These are phyloP conservation scores for Aphelenchoides besseyi DNA, from an alignment of 1,140 invertebrate species.

Conservation along the genomic window DNA sequence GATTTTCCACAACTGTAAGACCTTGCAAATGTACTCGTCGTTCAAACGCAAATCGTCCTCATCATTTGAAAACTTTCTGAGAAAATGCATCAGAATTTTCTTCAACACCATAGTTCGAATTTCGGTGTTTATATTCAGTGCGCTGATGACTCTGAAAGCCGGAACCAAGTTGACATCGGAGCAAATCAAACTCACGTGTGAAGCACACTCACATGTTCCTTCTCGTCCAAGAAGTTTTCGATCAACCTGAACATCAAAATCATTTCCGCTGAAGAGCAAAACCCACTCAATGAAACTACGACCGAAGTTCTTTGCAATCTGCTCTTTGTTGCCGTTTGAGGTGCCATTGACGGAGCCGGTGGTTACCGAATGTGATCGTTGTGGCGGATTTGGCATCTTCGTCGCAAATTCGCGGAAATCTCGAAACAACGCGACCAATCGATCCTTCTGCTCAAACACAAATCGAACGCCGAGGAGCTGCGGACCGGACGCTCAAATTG, in stretches of 20 bases:
- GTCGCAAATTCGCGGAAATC: no score
- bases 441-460: no score
- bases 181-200: not conserved
- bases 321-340: not conserved
- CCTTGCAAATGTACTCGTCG: constrained; percentile 6
- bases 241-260: not conserved
- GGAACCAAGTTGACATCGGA: not conserved
- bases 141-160: not conserved
- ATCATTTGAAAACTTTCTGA: not conserved
- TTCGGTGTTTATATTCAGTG: not conserved
- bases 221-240: not conserved
- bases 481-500: no score
- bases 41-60: not conserved
- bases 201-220: not conserved
- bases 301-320: not conserved
- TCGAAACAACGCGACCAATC: no score
- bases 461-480: no score
- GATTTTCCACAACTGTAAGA: constrained; percentile 3
- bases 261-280: not conserved
- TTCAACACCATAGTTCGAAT: not conserved
- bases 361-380: no score
- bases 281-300: not conserved
- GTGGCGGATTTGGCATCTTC: no score
- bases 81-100: constrained; percentile 13
- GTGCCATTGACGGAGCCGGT: no score